Percentiles rank a stretch among this genome's conserved stretches.
Evolutionary conservation across 2,113 vertebrate species (phyloP).

Genomic region (Protobothrops flavoviridis): DNA sequence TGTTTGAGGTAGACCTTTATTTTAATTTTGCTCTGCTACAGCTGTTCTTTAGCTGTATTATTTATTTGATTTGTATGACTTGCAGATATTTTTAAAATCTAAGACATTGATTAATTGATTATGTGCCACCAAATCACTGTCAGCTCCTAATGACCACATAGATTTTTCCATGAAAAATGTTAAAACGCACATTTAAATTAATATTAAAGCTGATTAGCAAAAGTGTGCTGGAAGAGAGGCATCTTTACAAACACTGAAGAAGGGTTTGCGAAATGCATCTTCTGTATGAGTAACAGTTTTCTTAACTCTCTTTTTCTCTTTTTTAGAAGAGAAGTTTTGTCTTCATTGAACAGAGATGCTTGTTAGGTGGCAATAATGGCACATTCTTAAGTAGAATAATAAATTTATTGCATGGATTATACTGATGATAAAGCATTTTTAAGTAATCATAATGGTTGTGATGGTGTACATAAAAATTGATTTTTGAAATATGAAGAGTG

Average conservation of each 20-base stretch:
- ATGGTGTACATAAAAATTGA: neutral
- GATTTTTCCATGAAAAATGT: neutral
- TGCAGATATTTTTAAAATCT: neutral
- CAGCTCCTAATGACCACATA: neutral
- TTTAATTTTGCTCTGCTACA: neutral
- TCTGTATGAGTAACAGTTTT: neutral
- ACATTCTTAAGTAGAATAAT: constrained; percentile 2
- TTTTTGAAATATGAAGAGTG: no score
- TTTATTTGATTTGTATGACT: neutral
- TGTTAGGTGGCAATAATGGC: neutral
- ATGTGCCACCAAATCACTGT: neutral
- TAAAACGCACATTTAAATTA: neutral
- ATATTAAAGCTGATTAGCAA: neutral
- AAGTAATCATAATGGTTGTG: neutral
- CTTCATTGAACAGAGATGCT: neutral
- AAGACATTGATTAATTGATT: neutral
- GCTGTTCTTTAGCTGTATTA: neutral
- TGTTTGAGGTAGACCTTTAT: neutral
- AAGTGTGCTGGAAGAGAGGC: neutral
- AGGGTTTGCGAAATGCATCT: neutral
- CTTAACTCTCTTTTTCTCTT: neutral
- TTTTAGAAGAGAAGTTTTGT: neutral
- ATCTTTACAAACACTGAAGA: neutral
- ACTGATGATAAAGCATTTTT: neutral
- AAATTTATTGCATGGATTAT: neutral